Conservation (phyloP, 2,888 invertebrate species). For the Allophyes oxyacanthae region DNA sequence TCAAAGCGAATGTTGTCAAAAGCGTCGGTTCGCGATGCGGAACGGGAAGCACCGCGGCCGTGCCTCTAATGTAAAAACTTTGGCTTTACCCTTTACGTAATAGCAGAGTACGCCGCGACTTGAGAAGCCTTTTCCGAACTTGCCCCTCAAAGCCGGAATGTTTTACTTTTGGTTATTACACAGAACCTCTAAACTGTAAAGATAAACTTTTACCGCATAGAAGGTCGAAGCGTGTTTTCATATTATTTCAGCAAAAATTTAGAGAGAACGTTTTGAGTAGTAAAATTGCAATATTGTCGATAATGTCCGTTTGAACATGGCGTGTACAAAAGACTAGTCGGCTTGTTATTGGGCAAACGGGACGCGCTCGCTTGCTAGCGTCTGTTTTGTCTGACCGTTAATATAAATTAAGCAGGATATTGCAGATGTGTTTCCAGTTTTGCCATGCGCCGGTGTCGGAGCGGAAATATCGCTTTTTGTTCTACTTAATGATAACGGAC, state of each 20-base stretch:
- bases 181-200: conserved; percentile 64
- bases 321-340: conserved; percentile 50
- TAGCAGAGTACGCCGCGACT: conserved; percentile 75
- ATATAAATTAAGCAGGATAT: conserved; percentile 74
- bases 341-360: conserved; percentile 62
- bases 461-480: conserved; percentile 82
- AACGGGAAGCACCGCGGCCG: conserved; percentile 78
- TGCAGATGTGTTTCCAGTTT: conserved; percentile 78
- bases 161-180: conserved; percentile 83
- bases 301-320: conserved; percentile 49
- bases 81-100: conserved; percentile 84
- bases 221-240: conserved; percentile 35
- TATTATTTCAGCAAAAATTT: conserved; percentile 30
- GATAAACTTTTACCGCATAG: conserved; percentile 65
- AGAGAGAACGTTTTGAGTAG: conserved; percentile 25
- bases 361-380: conserved; percentile 62
- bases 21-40: conserved; percentile 80
- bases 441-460: conserved; percentile 73
- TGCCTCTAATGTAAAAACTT: conserved; percentile 86
- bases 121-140: conserved; percentile 84
- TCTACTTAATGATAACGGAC: conserved; percentile 74
- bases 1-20: conserved; percentile 87
- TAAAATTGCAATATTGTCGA: conserved; percentile 50
- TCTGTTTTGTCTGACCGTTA: conserved; percentile 67
- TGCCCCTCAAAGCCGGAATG: conserved; percentile 84